Evolutionary conservation across 2,797 vertebrate species (phyloP).

Genomic region (Moxostoma hubbsi): DNA sequence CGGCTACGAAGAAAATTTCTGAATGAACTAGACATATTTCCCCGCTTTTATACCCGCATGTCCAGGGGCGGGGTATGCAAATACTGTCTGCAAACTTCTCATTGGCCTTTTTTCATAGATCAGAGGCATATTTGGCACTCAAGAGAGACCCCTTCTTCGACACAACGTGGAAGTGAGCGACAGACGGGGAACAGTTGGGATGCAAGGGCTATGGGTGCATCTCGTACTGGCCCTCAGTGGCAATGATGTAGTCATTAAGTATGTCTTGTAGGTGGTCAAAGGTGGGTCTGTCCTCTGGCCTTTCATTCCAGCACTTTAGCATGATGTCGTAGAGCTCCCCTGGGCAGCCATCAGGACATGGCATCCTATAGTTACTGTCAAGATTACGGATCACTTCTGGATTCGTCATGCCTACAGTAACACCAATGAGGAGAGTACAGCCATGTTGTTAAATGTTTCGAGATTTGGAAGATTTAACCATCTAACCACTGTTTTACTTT

Average conservation of each 20-base stretch:
- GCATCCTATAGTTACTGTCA: conserved; percentile 80
- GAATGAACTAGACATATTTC: too few relatives aligned
- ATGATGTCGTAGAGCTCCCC: conserved; percentile 77
- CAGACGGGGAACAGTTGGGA: too few relatives aligned
- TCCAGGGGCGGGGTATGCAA: too few relatives aligned
- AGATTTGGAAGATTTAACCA: background rate
- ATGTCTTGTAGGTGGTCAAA: conserved; percentile 80
- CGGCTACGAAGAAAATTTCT: too few relatives aligned
- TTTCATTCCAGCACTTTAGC: conserved; percentile 77
- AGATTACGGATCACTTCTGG: conserved; percentile 80
- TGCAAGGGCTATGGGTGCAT: conserved; percentile 73
- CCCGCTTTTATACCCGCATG: too few relatives aligned
- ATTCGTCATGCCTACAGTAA: conserved; percentile 79
- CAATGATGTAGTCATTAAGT: conserved; percentile 81
- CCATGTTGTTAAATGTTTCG: background rate
- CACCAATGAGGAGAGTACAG: background rate
- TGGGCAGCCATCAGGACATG: conserved; percentile 73
- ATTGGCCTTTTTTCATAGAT: too few relatives aligned
- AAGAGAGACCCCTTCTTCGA: too few relatives aligned
- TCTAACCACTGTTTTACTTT: too few relatives aligned
- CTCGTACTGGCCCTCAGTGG: conserved; percentile 83
- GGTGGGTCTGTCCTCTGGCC: conserved; percentile 76
- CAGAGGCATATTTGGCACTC: too few relatives aligned
- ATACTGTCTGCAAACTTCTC: too few relatives aligned
- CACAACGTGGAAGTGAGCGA: too few relatives aligned